Base-by-base conservation (phyloP, 1,140 invertebrate species). In the Arctopsyche grandis region DNA sequence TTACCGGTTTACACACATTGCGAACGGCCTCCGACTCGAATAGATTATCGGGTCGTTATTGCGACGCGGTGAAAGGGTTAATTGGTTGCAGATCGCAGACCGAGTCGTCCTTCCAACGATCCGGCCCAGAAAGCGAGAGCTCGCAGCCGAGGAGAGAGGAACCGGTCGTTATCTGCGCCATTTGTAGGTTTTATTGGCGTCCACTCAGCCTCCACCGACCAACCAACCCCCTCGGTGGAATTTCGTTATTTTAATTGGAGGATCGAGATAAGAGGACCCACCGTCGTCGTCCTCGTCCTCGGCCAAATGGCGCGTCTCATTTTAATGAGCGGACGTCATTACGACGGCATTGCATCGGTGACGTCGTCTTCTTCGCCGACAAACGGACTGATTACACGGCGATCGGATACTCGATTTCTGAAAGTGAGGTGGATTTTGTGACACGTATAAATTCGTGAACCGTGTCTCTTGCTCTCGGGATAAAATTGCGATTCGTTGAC, bases 241-340 rank as follows among this genome's bases (percentile, higher is more conserved):
- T 74, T 58, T 82, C 69, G 78, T 77, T 79, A 79, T 82, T 82
- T 82, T 82, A 82, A 82, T 82, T 82, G 81, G 81, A 75, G 81
- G 60, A 77, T 46, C 63, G 44, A 79, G 81, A 82, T 79, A 78
- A 81, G 69, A 75, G 60, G 14, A 19, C 29, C 29, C 29, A 38
- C 29, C 29, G 7, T 38, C 9, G 21, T 12, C 76, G 79, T 66
- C 79, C 81, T 7, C 29, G 7, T 38, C 9, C 3, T 12, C 76
- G 79, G 74, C 79, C 81, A 82, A 82, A 82, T 78, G 81, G 81
- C 60, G 60, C 81, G 71, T 82, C 63, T 78, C 76, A 78, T 80
- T 82, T 82, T 82, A 82, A 82, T 82, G 79, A 80, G 81, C 74
- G 48, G 73, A 78, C 75, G 63, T 66, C 63, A 77, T 75, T 70